These are phyloP conservation scores for Mirza zaza DNA, from an alignment of 2,113 vertebrate species.

Conservation along the genomic window DNA sequence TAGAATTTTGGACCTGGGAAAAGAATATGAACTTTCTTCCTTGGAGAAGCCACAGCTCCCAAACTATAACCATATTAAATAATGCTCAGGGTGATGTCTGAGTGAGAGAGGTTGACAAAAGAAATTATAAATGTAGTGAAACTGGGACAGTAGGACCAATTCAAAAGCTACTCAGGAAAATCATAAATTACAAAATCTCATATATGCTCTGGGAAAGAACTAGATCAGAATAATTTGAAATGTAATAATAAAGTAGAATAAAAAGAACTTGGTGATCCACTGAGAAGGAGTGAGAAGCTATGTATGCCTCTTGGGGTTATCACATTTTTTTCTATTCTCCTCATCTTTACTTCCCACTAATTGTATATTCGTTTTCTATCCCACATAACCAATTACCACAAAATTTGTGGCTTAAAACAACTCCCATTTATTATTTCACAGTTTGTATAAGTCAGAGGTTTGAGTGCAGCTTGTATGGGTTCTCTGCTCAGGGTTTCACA, in stretches of 20 bases:
- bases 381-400: neutral
- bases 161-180: neutral
- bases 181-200: neutral
- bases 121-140: neutral
- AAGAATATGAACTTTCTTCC: neutral
- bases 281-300: neutral
- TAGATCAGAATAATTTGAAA: neutral
- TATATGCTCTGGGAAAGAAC: neutral
- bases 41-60: too few relatives aligned
- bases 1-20: neutral
- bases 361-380: neutral
- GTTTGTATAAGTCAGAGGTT: neutral
- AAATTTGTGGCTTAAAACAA: neutral
- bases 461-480: neutral
- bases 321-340: neutral
- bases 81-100: neutral
- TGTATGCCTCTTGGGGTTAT: rapidly evolving
- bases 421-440: neutral
- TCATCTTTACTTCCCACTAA: neutral
- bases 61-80: neutral
- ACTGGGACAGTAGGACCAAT: neutral
- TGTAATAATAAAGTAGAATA: neutral
- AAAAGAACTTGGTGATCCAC: neutral
- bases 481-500: neutral
- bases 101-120: neutral